phyloP scores from a whole-genome alignment of 1,140 invertebrate species.

The Bathynomus jamesi region DNA sequence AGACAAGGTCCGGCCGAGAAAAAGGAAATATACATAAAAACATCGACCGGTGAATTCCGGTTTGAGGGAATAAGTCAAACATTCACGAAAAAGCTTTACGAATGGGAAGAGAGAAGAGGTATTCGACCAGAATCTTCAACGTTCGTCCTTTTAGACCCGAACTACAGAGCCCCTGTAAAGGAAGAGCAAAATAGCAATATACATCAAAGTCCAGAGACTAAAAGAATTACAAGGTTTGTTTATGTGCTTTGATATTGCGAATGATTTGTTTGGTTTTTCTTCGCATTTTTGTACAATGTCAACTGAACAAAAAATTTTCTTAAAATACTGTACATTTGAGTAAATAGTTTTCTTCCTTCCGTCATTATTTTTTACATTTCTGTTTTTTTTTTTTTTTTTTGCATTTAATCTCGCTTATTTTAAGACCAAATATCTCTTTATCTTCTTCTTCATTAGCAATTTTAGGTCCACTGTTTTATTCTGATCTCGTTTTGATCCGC shows the following conservation, averaged over 20 bases:
- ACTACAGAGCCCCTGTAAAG: constrained; percentile 24
- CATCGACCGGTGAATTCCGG: constrained; percentile 67
- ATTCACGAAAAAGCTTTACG: constrained; percentile 78
- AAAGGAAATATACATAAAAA: constrained; percentile 67
- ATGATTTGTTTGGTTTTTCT: neutral
- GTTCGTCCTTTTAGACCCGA: constrained; percentile 61
- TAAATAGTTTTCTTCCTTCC: too few species aligned
- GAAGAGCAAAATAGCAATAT: neutral
- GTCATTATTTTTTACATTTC: too few species aligned
- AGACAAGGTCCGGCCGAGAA: constrained; percentile 45
- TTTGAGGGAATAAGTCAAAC: constrained; percentile 78
- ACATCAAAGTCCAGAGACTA: neutral
- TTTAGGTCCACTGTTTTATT: too few species aligned
- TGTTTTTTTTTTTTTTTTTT: too few species aligned
- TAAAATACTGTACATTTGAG: too few species aligned
- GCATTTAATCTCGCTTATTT: too few species aligned
- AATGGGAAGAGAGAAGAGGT: constrained; percentile 78
- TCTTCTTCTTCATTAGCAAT: too few species aligned
- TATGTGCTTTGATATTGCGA: too few species aligned
- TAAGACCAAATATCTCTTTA: too few species aligned
- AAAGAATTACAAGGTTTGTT: constrained; percentile 1
- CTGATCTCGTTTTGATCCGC: too few species aligned
- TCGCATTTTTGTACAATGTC: too few species aligned
- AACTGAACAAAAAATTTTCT: too few species aligned
- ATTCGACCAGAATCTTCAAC: constrained; percentile 72